Evolutionary conservation across 92 coral and sea anemone species (phyloP), one percentile per base, ranked within the genome.

Genomic region (Isaurus tuberculatus): DNA sequence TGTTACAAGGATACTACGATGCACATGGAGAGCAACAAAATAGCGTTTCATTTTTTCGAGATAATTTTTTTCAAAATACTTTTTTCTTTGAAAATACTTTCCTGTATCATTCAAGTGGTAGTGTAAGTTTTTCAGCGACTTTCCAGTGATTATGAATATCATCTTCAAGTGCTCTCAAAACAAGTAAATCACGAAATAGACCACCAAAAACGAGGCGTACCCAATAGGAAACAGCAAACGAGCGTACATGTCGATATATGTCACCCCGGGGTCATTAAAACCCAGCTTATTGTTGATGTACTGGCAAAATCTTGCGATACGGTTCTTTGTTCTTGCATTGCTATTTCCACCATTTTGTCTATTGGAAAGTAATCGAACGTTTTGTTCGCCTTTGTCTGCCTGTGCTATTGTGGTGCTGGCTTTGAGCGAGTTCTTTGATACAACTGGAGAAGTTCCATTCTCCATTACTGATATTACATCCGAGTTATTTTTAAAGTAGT

Each of bases 231-330:
- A 95, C 8, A 95, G 32, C 68, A 85, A 48, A 20, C 98, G 90
- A 1, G 98, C 88, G 70, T 95, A 92, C 63, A 88, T 83, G 57
- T 95, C 98, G 42, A 95, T 85, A 85, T 88, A 91, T 26, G 92
- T 92, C 19, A 86, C 89, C 1, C 91, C 97, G n/a, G 70, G 77
- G 48, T 83, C 84, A 37, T 43, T 23, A 34, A 77, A 77, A 2
- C 82, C 82, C 70, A 77, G 13, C 58, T 34, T 77, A 2, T 33
- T 58, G 53, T 16, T 60, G 32, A 58, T 3, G 14, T 20, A 77
- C 7, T 34, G 20, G 36, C 82, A 77, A 40, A 77, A 2, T 32
- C 4, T 10, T 7, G 10, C 3, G 0, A 15, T 63, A 75, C 15
- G 26, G 8, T 33, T 29, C 4, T 25, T 77, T 57, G 17, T 26